Evolutionary conservation across 2,113 vertebrate species (phyloP).

Genomic region (Mobula birostris): DNA sequence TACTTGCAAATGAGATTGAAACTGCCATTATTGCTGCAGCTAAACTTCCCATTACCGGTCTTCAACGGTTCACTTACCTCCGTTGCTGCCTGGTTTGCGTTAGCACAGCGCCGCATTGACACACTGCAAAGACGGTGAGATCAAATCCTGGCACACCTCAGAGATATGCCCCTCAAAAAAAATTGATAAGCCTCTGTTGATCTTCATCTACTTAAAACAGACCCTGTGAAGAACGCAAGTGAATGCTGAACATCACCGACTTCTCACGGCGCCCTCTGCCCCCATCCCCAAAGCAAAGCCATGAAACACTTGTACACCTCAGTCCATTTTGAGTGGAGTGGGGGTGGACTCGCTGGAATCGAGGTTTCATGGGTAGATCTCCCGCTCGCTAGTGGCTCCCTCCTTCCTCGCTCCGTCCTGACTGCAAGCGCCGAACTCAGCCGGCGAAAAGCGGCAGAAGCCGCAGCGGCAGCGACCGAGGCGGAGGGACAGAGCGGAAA

Average conservation of each 20-base stretch:
- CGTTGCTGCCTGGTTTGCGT: not conserved
- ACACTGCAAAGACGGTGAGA: not conserved
- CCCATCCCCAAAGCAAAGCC: not conserved
- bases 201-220: not conserved
- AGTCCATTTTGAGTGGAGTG: not conserved
- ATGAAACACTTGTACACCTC: not conserved
- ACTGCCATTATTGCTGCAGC: not conserved
- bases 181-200: not conserved
- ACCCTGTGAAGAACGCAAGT: not conserved
- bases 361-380: not conserved
- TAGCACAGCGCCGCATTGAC: conserved; percentile 6
- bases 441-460: not conserved
- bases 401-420: not conserved
- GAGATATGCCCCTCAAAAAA: not conserved
- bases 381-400: not conserved
- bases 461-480: not conserved
- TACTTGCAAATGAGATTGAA: conserved; percentile 22
- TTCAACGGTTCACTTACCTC: not conserved
- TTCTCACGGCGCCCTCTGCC: not conserved
- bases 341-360: not conserved
- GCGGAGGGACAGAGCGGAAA: not conserved
- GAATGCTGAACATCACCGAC: not conserved
- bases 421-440: not conserved
- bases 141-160: not conserved
- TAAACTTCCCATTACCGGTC: not conserved